Base-by-base conservation (phyloP, 2,113 vertebrate genomes). In the Alosa alosa region DNA sequence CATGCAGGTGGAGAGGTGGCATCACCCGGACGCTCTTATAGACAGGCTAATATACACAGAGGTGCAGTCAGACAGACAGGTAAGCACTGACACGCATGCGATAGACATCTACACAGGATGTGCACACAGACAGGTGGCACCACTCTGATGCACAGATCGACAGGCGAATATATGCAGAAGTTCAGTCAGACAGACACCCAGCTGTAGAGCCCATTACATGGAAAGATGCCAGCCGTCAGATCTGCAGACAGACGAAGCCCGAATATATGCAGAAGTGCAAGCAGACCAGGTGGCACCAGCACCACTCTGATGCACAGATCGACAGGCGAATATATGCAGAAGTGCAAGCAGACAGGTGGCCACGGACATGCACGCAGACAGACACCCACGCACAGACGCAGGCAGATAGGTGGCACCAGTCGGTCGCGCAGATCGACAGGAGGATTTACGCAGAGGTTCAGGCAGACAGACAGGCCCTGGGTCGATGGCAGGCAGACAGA, bases 221-320 rank as follows among this genome's bases (percentile, higher is more conserved):
- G 84, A 85, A 45, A 81, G 84, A 41, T 68, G 68, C 5, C 49
- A 44, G 47, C 31, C 84, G 0, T 78, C 84, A 20, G 75, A 85
- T 22, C 84, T 90, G 1, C 93, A 88, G 75, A 7, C 83, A 41
- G 94, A 94, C 87, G 83, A n/a, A n/a, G n/a, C n/a, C n/a, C 93
- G 92, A n/a, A 85, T 90, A 91, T 92, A 86, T 84, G 2, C 91
- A 89, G 84, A 82, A 86, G 90, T 91, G 84, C 91, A 90, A 83
- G 82, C 88, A 0, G 94, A 95, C n/a, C 75, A 91, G 89, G 84
- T 94, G 92, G 6, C 94, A 93, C 0, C 94, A 82, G n/a, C n/a
- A n/a, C n/a, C n/a, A n/a, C n/a, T n/a, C n/a, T n/a, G n/a, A n/a
- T n/a, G n/a, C n/a, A n/a, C n/a, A n/a, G n/a, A n/a, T n/a, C n/a